These are phyloP conservation scores for Zaprionus lineosus DNA, from an alignment of 2,888 invertebrate genomes.

Conservation along the genomic window DNA sequence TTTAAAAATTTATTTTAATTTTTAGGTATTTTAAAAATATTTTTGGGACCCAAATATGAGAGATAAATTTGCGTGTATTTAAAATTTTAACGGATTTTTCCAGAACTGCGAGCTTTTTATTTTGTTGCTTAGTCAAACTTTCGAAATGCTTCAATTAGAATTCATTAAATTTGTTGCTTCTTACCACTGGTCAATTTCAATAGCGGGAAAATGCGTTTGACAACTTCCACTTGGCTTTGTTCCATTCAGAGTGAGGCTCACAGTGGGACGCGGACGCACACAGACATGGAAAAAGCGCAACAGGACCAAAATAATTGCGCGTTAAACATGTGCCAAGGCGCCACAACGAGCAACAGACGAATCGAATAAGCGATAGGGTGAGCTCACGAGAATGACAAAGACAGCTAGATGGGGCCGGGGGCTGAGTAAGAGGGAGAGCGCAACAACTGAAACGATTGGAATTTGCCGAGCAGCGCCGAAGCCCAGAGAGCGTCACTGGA, in stretches of 20 bases:
- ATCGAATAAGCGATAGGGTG: conserved; percentile 3
- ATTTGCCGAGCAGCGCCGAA: conserved; percentile 43
- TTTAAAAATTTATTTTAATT: not conserved
- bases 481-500: conserved; percentile 57
- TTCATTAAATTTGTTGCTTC: not conserved
- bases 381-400: not conserved
- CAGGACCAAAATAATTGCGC: conserved; percentile 76
- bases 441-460: conserved; percentile 4
- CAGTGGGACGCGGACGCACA: conserved; percentile 15
- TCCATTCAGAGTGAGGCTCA: conserved; percentile 24
- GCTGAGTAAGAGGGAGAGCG: conserved; percentile 2
- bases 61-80: too few relatives aligned
- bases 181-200: conserved; percentile 28
- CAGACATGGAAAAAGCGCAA: conserved; percentile 63
- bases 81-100: too few relatives aligned
- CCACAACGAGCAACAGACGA: conserved; percentile 55
- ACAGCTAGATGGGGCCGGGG: too few relatives aligned
- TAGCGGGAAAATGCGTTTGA: conserved; percentile 35
- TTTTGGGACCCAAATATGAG: not conserved
- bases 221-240: conserved; percentile 45
- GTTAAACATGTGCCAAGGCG: conserved; percentile 73
- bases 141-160: conserved; percentile 1
- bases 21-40: too few relatives aligned
- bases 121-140: conserved; percentile 1
- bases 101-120: too few relatives aligned